A percentile compares a stretch with the other conserved stretches of the same genome.
Conservation (phyloP, 2,888 invertebrate species). For the Megamerina dolium region DNA sequence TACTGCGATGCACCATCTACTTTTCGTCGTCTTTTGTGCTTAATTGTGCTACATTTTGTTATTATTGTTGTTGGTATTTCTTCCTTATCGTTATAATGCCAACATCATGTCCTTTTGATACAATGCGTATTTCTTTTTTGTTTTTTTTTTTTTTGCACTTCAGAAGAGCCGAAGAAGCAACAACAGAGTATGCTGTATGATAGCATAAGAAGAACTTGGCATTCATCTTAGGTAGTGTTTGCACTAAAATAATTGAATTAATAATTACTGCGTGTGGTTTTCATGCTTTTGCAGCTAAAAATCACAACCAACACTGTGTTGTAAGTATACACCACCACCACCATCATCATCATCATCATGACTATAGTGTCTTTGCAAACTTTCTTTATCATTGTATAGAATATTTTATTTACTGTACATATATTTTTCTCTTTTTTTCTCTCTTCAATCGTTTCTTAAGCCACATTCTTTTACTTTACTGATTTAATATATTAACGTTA, state of each 20-base stretch:
- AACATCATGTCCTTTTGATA: too few species aligned
- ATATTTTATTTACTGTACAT: not conserved
- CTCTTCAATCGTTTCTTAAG: not conserved
- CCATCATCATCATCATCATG: slow-evolving; percentile 11
- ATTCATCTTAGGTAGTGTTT: slow-evolving; percentile 30
- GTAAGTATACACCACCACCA: too few species aligned
- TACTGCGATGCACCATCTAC: too few species aligned
- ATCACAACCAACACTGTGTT: slow-evolving; percentile 9
- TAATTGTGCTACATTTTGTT: too few species aligned
- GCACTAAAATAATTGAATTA: slow-evolving; percentile 46
- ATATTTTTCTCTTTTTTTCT: not conserved
- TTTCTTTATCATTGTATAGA: not conserved
- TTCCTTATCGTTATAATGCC: too few species aligned
- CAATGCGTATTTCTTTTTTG: too few species aligned
- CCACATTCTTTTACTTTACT: slow-evolving; percentile 38
- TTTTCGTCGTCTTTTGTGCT: too few species aligned
- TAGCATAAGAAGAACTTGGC: not conserved
- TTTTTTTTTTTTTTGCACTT: too few species aligned
- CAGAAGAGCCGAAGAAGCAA: too few species aligned
- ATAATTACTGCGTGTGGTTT: slow-evolving; percentile 48
- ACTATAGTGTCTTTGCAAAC: not conserved
- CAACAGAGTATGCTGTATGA: too few species aligned
- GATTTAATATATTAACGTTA: slow-evolving; percentile 48
- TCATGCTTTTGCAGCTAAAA: slow-evolving; percentile 43
- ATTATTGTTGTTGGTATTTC: too few species aligned